Percentiles rank a stretch among this genome's conserved stretches.
phyloP scores from a whole-genome alignment of 2,888 invertebrate genomes.

The Rhaphigaster nebulosa region DNA sequence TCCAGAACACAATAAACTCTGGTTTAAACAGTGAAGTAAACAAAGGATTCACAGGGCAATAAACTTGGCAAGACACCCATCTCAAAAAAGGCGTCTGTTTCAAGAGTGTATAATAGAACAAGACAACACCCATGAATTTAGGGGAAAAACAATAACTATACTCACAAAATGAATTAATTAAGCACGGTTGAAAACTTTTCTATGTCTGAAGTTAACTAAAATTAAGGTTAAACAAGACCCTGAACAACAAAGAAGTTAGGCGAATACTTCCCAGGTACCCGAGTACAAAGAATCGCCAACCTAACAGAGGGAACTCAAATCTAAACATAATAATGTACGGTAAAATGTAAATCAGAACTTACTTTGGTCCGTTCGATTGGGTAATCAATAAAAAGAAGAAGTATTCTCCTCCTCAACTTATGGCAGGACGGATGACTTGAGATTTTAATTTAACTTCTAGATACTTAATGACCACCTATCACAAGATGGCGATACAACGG shows the following conservation, averaged over 20 bases:
- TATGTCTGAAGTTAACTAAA: neutral
- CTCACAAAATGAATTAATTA: neutral
- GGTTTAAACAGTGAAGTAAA: neutral
- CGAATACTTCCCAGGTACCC: constrained; percentile 45
- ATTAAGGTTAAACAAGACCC: neutral
- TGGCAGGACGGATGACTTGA: constrained; percentile 69
- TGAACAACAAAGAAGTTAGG: constrained; percentile 10
- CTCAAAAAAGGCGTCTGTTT: constrained; percentile 45
- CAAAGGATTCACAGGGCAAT: constrained; percentile 12
- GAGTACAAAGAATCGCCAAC: constrained; percentile 57
- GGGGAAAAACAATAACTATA: neutral
- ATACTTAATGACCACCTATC: constrained; percentile 69
- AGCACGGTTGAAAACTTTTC: neutral
- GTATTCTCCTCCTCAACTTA: constrained; percentile 70
- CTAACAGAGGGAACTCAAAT: constrained; percentile 56
- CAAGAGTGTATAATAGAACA: neutral
- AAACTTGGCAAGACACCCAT: constrained; percentile 41
- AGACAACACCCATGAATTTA: constrained; percentile 48
- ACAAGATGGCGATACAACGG: constrained; percentile 71
- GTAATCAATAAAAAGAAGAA: constrained; percentile 77
- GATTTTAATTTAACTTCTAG: constrained; percentile 67
- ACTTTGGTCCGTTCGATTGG: constrained; percentile 88
- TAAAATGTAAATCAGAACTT: constrained; percentile 67
- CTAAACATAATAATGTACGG: constrained; percentile 50
- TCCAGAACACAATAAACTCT: neutral